These are phyloP conservation scores for Micrasema minimum DNA, from an alignment of 1,140 invertebrate genomes.

Conservation along the genomic window DNA sequence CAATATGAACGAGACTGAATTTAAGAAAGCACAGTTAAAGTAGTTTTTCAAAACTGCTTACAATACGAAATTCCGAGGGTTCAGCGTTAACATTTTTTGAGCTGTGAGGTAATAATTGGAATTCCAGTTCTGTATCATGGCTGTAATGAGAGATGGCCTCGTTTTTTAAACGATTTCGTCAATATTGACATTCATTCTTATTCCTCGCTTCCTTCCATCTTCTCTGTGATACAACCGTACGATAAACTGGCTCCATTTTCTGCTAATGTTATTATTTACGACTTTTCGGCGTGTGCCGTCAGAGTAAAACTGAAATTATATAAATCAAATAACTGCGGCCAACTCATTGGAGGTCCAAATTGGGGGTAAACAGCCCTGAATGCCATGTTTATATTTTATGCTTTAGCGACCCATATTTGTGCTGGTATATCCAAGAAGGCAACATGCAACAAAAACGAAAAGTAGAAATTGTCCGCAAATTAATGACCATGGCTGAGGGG, in stretches of 20 bases:
- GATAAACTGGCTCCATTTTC: constrained; percentile 32
- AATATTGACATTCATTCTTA: constrained; percentile 42
- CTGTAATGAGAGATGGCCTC: constrained; percentile 8
- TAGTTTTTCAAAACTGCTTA: not conserved
- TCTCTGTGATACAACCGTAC: constrained; percentile 26
- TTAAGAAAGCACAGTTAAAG: not conserved
- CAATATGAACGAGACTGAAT: too few relatives aligned
- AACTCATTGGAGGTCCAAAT: constrained; percentile 19
- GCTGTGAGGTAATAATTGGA: not conserved
- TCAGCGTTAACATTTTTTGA: too few relatives aligned
- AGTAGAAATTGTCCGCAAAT: too few relatives aligned
- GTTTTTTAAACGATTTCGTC: constrained; percentile 36
- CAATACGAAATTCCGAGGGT: too few relatives aligned
- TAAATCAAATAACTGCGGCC: constrained; percentile 50
- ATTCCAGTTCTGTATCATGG: not conserved
- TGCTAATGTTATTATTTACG: constrained; percentile 52
- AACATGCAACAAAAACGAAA: too few relatives aligned
- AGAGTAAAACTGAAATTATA: constrained; percentile 48
- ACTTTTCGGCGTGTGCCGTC: constrained; percentile 48
- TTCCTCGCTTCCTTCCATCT: constrained; percentile 27
- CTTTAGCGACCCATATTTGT: not conserved
- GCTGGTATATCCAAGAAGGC: too few relatives aligned
- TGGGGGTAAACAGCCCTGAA: constrained; percentile 28
- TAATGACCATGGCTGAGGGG: too few relatives aligned
- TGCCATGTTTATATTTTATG: constrained; percentile 17